Evolutionary conservation across 2,797 vertebrate genomes (phyloP).

Genomic region (Danionella dracula): DNA sequence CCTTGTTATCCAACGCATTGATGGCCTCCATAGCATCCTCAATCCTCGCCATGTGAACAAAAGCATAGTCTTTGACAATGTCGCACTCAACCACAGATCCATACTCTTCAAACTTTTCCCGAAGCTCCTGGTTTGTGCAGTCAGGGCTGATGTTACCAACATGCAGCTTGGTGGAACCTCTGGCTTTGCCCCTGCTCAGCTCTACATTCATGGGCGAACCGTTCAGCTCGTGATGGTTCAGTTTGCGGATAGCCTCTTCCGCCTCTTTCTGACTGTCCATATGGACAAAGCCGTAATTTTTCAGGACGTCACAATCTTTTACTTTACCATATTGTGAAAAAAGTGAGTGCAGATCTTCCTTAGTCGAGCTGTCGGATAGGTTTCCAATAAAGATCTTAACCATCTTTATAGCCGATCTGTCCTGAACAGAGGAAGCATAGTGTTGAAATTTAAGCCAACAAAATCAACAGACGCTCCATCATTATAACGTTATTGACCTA

Average conservation of each 20-base stretch:
- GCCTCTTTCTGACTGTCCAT: slow-evolving; percentile 82
- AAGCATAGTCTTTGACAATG: slow-evolving; percentile 94
- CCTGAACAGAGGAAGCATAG: slow-evolving; percentile 47
- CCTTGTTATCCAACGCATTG: slow-evolving; percentile 82
- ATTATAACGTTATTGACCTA: background rate
- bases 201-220: slow-evolving; percentile 89
- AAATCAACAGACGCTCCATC: slow-evolving; percentile 24
- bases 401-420: slow-evolving; percentile 63
- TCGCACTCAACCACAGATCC: slow-evolving; percentile 89
- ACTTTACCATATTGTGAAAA: slow-evolving; percentile 91
- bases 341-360: slow-evolving; percentile 81
- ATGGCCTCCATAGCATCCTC: slow-evolving; percentile 90
- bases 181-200: slow-evolving; percentile 85
- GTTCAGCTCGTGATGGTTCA: slow-evolving; percentile 84
- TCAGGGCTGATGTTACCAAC: slow-evolving; percentile 82
- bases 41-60: slow-evolving; percentile 90
- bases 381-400: slow-evolving; percentile 94
- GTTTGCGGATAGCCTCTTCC: slow-evolving; percentile 85
- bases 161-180: slow-evolving; percentile 88
- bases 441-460: slow-evolving; percentile 37
- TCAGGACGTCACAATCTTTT: slow-evolving; percentile 88
- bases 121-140: slow-evolving; percentile 77
- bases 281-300: slow-evolving; percentile 94
- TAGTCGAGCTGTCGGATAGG: slow-evolving; percentile 79
- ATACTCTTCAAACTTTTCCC: slow-evolving; percentile 84